Evolutionary conservation across 2,113 vertebrate species (phyloP), one percentile per base, ranked within the genome.

Genomic region (Myxocyprinus asiaticus): DNA sequence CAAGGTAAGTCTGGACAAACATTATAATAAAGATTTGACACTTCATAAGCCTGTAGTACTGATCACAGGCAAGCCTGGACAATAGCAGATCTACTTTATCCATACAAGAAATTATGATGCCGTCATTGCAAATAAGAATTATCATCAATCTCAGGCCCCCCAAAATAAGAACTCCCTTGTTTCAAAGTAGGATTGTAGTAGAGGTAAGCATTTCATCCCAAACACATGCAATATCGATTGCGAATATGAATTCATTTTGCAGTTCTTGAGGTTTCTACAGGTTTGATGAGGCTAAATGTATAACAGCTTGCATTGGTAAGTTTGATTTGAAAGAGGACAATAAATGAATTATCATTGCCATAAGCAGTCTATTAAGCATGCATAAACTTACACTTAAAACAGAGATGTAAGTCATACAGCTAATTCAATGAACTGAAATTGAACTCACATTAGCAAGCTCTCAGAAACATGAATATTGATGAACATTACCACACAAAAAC

Each of bases 401-500:
- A 33, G 50, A 45, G 44, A 4, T 73, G 62, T 2, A 17, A 75
- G 33, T 51, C 62, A 53, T n/a, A 48, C 22, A 53, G 45, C n/a
- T 33, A 76, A 64, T 51, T 75, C 9, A n/a, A 42, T 67, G 14
- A 67, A 75, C 79, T 48, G 14, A 56, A 67, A 53, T n/a, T 50
- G 63, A 74, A 80, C 53, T 43, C 2, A 4, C 14, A 65, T 61
- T 55, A 66, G 43, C 51, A 33, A 14, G 55, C 62, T 51, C 43
- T 80, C 62, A 2, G 17, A 67, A 67, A 17, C 63, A 67, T 80
- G 64, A 61, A 67, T 17, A 67, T 74, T 75, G 63, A 67, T 75
- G 53, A 0, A 42, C 4, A 7, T 58, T 59, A 43, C 67, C 5
- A n/a, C 15, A 17, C 4, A 48, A n/a, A 48, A 44, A 74, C 42